phyloP scores from a whole-genome alignment of 2,113 vertebrate genomes.

The Hypocryptadius cinnamomeus region DNA sequence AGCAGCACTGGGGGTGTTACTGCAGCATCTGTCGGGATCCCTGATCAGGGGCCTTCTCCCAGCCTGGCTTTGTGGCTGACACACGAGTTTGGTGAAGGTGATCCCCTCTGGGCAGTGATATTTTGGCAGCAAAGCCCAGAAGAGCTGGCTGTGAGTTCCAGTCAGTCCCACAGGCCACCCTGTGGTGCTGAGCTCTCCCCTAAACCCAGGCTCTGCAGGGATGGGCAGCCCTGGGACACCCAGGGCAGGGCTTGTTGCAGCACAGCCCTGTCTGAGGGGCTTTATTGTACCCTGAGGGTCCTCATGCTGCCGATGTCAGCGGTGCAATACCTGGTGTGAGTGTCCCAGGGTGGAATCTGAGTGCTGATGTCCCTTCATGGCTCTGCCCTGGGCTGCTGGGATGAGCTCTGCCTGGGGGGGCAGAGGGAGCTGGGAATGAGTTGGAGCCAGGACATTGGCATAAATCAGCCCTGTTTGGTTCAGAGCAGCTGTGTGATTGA shows the following conservation, averaged over 20 bases:
- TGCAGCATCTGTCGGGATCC: background rate
- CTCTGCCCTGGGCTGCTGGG: background rate
- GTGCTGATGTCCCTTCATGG: background rate
- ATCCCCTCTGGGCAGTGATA: background rate
- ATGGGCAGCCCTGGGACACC: rapidly evolving
- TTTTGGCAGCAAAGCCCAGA: background rate
- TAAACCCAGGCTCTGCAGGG: background rate
- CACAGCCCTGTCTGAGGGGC: background rate
- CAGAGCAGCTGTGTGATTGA: background rate
- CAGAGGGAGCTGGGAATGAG: background rate
- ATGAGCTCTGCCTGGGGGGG: background rate
- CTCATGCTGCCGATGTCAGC: background rate
- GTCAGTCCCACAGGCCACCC: rapidly evolving
- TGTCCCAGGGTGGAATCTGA: background rate
- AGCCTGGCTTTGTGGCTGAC: background rate
- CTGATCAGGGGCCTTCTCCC: rapidly evolving
- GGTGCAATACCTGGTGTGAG: background rate
- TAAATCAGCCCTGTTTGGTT: background rate
- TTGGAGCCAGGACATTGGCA: background rate
- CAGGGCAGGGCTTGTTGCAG: background rate
- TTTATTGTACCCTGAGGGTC: background rate
- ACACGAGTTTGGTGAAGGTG: rapidly evolving
- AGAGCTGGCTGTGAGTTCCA: background rate
- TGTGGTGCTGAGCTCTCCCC: background rate
- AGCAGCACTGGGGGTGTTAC: background rate